Evolutionary conservation across 2,888 invertebrate species (phyloP), one percentile per base, ranked within the genome.

Genomic region (Hydropsyche betteni): DNA sequence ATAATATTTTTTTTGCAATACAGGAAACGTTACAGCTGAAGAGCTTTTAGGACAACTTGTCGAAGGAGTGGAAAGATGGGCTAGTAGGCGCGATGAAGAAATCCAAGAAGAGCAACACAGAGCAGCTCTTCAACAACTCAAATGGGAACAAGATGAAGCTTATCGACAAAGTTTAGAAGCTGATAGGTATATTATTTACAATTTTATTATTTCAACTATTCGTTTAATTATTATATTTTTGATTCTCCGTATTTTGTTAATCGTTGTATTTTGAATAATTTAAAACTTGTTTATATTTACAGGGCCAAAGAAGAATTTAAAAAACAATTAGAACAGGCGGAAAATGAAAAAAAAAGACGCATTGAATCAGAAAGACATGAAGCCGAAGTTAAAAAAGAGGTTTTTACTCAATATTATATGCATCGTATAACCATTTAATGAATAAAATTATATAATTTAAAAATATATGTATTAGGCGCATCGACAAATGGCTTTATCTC

Each of bases 141-240:
- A 97, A 85, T 89, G 91, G 81, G 97, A 98, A 84, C 98, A 98
- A 86, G 97, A 98, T 86, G 91, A 92, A 84, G 98, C 98, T 0
- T 98, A 96, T 85, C 92, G 95, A 84, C 92, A 90, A 83, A 97
- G 97, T 81, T 88, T 98, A 74, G 93, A 93, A 82, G 93, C 92
- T 0, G 96, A 96, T 84, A 91, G 92, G 92, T 91, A 82, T 80
- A 70, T 16, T 71, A 10, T 33, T 12, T n/a, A 10, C n/a, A 7
- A 36, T 33, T 34, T 8, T 68, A 34, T 33, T 68, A 33, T 68
- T 16, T 16, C 34, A 33, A 34, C 24, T 2, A 12, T 8, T n/a
- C n/a, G 2, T 51, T 12, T 51, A 24, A n/a, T n/a, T n/a, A n/a
- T n/a, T 24, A 24, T 24, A 24, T 24, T 24, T 24, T 1, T 24